These are phyloP conservation scores for Theretra japonica DNA, from an alignment of 2,888 invertebrate genomes.

Conservation along the genomic window DNA sequence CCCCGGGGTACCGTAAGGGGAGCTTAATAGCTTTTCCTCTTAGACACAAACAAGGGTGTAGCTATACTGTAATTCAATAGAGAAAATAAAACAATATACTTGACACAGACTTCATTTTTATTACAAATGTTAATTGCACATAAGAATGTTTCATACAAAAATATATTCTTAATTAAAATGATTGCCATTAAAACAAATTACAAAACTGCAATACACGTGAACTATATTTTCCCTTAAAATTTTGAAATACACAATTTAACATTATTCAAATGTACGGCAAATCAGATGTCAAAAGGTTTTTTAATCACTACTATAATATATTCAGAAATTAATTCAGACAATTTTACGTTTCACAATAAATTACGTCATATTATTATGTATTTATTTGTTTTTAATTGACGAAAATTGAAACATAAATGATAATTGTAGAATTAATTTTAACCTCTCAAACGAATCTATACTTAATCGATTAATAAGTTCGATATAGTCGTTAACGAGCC, in stretches of 20 bases:
- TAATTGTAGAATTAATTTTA: constrained; percentile 20
- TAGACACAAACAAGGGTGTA: too few relatives aligned
- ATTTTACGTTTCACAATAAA: constrained; percentile 43
- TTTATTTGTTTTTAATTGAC: constrained; percentile 16
- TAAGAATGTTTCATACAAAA: constrained; percentile 83
- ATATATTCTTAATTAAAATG: constrained; percentile 81
- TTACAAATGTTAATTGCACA: constrained; percentile 83
- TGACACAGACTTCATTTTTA: constrained; percentile 77
- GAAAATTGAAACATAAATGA: constrained; percentile 25
- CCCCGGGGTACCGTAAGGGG: too few relatives aligned
- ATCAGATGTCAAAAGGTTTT: constrained; percentile 72
- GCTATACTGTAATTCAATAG: too few relatives aligned
- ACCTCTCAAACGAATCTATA: neutral
- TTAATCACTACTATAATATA: neutral
- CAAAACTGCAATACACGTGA: constrained; percentile 64
- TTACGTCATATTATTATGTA: constrained; percentile 38
- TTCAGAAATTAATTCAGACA: constrained; percentile 32
- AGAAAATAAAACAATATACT: constrained; percentile 50
- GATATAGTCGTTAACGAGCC: neutral
- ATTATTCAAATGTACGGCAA: constrained; percentile 40
- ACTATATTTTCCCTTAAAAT: constrained; percentile 35
- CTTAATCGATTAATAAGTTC: neutral
- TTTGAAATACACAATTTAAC: constrained; percentile 41
- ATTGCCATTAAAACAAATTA: constrained; percentile 78
- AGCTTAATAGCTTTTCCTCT: too few relatives aligned